Evolutionary conservation across 2,113 vertebrate species (phyloP).

Genomic region (Anarhynchus alexandrinus): DNA sequence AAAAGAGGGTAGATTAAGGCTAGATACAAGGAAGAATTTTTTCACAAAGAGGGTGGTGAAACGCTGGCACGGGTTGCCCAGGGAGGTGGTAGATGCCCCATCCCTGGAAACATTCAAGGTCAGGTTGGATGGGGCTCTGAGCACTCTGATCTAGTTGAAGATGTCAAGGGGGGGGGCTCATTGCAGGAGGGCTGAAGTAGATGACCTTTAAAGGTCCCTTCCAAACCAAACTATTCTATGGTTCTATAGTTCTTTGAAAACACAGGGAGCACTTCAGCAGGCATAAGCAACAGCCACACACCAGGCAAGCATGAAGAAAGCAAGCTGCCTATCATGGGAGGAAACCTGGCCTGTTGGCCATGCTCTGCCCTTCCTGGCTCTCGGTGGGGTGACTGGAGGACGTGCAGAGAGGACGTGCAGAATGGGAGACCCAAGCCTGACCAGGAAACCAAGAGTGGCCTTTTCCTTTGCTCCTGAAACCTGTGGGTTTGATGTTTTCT

Average conservation of each 20-base stretch:
- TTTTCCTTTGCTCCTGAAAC: not conserved
- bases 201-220: not conserved
- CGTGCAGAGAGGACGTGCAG: not conserved
- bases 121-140: not conserved
- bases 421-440: not conserved
- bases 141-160: not conserved
- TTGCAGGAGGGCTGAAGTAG: not conserved
- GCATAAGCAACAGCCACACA: conserved; percentile 54
- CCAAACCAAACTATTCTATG: not conserved
- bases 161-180: too few relatives aligned
- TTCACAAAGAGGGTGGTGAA: not conserved
- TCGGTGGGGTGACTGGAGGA: not conserved
- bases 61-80: not conserved
- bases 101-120: not conserved
- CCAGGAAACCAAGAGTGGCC: not conserved
- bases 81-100: not conserved
- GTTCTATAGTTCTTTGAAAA: conserved; percentile 20
- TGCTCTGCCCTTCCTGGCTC: not conserved
- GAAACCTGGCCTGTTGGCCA: not conserved
- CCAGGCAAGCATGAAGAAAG: not conserved
- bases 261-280: conserved; percentile 42
- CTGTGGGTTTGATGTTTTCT: not conserved
- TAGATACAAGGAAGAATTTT: not conserved
- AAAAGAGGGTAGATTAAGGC: not conserved
- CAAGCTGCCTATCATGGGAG: not conserved